Base-by-base conservation (phyloP, 1,140 invertebrate genomes). In the Pristionchus pacificus region DNA sequence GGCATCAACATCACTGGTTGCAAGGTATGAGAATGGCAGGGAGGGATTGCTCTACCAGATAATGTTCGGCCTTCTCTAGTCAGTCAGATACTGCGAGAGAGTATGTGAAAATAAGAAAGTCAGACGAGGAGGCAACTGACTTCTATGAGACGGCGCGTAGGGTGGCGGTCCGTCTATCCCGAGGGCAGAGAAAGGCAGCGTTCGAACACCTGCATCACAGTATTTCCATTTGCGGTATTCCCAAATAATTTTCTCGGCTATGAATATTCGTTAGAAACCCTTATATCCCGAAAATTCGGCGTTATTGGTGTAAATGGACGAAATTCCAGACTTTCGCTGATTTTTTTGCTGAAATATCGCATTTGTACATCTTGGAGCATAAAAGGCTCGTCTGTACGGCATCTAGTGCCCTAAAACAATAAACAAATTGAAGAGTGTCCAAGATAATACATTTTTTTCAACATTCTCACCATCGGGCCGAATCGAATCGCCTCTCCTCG, bases 131-230 rank as follows among this genome's bases (percentile, higher is more conserved):
- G 15, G n/a, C 67, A 63, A 66, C 76, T 70, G n/a, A 28, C 72
- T 66, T 13, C 66, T 65, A 24, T 66, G 62, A 30, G 19, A 10
- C 6, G 75, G 68, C 28, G 75, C 67, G 65, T 82, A 82, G 0
- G 80, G 80, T 2, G 80, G 80, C n/a, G 80, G 80, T 6, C 78
- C 81, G 27, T 71, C 70, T 38, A 76, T 61, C 2, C 71, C 71
- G 38, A 75, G 49, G 2, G 71, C 62, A 13, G 64, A 33, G 59
- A 74, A 74, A 13, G 68, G 71, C 3, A 68, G 31, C 27, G 69
- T 69, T 27, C 74, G 2, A 25, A 66, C 64, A 33, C 71, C 73
- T 25, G 70, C 70, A 15, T 58, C 24, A 58, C 65, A 58, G n/a
- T 58, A 58, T 24, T 38, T 66, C 14, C 49, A 30, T 49, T 38